These are phyloP conservation scores for Nemurella pictetii DNA, from an alignment of 2,888 invertebrate genomes.

Conservation along the genomic window DNA sequence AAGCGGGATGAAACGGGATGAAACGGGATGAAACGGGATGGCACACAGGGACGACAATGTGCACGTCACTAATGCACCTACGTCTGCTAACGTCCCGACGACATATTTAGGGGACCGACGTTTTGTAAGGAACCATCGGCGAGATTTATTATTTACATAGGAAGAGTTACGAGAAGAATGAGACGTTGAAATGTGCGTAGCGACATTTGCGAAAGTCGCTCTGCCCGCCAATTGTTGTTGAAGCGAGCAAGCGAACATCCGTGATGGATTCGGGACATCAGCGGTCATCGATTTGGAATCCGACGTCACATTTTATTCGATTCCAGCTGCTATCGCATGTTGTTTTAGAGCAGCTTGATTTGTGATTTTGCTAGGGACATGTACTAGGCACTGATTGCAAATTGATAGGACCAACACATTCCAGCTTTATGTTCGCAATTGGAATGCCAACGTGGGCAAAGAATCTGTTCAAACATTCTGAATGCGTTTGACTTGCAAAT, in stretches of 20 bases:
- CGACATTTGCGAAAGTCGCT: not conserved
- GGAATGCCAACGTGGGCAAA: not conserved
- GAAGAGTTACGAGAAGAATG: not conserved
- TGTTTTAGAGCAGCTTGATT: not conserved
- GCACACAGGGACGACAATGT: not conserved
- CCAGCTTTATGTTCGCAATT: not conserved
- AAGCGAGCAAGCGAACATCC: not conserved
- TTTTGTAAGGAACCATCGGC: not conserved
- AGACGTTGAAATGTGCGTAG: not conserved
- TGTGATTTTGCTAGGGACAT: not conserved
- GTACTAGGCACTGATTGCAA: not conserved
- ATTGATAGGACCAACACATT: not conserved
- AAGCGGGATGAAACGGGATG: not conserved
- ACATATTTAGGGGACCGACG: not conserved
- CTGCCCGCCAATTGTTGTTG: not conserved
- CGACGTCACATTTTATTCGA: not conserved
- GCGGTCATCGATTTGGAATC: not conserved
- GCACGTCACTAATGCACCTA: not conserved
- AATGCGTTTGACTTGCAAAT: not conserved
- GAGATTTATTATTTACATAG: not conserved
- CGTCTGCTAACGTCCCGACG: not conserved
- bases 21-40: not conserved
- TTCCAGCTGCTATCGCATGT: not conserved
- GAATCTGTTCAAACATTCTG: not conserved
- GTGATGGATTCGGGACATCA: not conserved